Percentiles rank a stretch among this genome's conserved stretches.
Evolutionary conservation across 2,113 vertebrate species (phyloP).

Genomic region (Atlantisia rogersi): DNA sequence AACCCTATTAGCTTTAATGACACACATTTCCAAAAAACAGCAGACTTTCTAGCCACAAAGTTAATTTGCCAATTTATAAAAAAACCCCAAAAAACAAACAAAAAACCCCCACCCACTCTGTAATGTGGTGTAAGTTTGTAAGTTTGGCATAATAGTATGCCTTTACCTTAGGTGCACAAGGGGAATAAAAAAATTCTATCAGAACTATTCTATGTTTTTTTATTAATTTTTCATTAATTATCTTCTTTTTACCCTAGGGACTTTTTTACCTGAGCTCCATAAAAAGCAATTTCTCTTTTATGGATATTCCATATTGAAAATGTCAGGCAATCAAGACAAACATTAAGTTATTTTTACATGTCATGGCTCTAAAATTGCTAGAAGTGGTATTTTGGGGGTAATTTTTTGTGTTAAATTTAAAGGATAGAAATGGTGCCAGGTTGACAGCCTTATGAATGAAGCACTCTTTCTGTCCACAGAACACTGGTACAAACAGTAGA

Average conservation of each 20-base stretch:
- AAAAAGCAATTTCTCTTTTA: constrained; percentile 30
- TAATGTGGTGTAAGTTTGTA: background rate
- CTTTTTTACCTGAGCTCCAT: background rate
- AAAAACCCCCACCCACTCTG: background rate
- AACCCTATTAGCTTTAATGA: background rate
- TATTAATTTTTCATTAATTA: background rate
- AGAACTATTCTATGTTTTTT: background rate
- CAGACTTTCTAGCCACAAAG: background rate
- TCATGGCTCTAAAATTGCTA: background rate
- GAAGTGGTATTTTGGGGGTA: background rate
- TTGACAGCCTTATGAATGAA: background rate
- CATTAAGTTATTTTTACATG: background rate
- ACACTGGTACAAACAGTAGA: background rate
- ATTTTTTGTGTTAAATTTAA: background rate
- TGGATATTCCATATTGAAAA: background rate
- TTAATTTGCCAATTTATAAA: background rate
- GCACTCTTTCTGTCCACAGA: background rate
- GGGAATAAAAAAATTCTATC: background rate
- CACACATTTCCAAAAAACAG: background rate
- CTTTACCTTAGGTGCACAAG: background rate
- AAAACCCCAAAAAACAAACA: background rate
- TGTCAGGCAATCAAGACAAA: background rate
- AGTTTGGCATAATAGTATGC: background rate
- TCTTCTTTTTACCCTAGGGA: background rate
- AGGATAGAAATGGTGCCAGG: background rate